These are phyloP conservation scores for Actinostola sp. DNA, from an alignment of 92 coral and sea anemone genomes.

Conservation along the genomic window DNA sequence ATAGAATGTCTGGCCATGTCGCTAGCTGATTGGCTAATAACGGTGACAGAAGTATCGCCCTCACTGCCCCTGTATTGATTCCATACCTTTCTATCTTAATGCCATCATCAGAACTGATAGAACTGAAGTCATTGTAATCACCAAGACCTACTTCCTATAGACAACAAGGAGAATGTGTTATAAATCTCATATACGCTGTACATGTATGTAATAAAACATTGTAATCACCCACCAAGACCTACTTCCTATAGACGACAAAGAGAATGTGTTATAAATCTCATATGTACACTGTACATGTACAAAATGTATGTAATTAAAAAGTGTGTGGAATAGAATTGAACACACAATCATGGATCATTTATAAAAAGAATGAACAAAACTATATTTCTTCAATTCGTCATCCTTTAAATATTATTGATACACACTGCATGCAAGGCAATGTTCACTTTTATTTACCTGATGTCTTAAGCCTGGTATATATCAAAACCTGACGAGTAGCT, in stretches of 20 bases:
- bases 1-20: no score
- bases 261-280: slow-evolving; percentile 1
- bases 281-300: background rate
- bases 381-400: no score
- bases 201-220: background rate
- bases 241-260: slow-evolving; percentile 66
- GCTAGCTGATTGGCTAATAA: no score
- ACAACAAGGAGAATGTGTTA: slow-evolving; percentile 7
- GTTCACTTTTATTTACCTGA: slow-evolving; percentile 27
- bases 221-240: slow-evolving; percentile 79
- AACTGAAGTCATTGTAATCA: slow-evolving; percentile 92
- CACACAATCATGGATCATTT: no score
- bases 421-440: no score
- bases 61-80: background rate
- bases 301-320: background rate
- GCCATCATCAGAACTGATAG: slow-evolving; percentile 78
- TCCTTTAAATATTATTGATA: no score
- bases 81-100: slow-evolving; percentile 67
- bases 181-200: background rate
- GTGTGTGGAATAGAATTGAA: background rate
- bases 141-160: slow-evolving; percentile 94
- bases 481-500: slow-evolving; percentile 38
- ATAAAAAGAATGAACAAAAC: no score
- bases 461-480: slow-evolving; percentile 56
- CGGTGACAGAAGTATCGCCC: background rate